phyloP scores from a whole-genome alignment of 2,888 invertebrate genomes.

The Platycheirus albimanus region DNA sequence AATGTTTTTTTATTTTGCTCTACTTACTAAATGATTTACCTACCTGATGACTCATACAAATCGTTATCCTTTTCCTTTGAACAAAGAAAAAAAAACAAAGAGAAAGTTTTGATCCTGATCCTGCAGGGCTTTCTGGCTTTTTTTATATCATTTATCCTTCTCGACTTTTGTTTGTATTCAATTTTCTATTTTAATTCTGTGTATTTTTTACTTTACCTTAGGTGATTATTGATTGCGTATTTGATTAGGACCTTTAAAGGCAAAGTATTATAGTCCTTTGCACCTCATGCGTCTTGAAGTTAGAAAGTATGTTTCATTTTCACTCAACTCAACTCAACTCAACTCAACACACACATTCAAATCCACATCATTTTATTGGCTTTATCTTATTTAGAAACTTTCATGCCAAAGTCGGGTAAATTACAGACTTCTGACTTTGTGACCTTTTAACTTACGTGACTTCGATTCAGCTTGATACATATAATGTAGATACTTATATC shows the following conservation, averaged over 20 bases:
- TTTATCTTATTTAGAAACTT: constrained; percentile 8
- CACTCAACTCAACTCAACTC: background rate
- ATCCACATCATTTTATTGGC: constrained; percentile 6
- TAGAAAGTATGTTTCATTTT: background rate
- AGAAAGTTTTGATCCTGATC: background rate
- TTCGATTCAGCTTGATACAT: constrained; percentile 54
- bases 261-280: background rate
- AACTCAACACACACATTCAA: constrained; percentile 4
- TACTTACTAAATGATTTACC: constrained; percentile 49
- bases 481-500: constrained; percentile 6
- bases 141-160: background rate
- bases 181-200: constrained; percentile 31
- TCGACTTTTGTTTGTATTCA: constrained; percentile 3
- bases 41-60: constrained; percentile 23
- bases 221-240: constrained; percentile 58
- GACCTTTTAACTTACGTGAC: constrained; percentile 65
- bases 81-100: background rate
- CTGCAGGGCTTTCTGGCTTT: background rate
- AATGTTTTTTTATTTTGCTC: constrained; percentile 14
- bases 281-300: background rate
- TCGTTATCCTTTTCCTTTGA: background rate
- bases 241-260: constrained; percentile 46
- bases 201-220: background rate
- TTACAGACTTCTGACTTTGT: constrained; percentile 48
- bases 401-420: constrained; percentile 38